These are phyloP conservation scores for Pangasius larnaudii DNA, from an alignment of 2,797 vertebrate genomes.

Conservation along the genomic window DNA sequence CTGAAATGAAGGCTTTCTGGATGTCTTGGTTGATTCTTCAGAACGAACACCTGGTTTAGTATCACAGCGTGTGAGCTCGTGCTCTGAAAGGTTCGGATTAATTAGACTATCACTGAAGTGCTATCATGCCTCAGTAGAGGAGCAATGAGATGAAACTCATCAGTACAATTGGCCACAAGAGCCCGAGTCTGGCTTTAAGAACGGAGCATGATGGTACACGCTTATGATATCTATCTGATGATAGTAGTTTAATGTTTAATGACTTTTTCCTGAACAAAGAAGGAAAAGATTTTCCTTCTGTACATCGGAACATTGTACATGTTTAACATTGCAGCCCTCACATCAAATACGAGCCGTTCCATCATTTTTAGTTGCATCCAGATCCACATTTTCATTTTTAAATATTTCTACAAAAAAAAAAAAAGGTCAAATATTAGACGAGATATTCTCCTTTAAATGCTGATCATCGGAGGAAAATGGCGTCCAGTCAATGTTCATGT, in stretches of 20 bases:
- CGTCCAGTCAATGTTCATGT: background rate
- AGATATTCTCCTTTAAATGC: too few relatives aligned
- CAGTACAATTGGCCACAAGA: background rate
- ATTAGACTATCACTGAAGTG: background rate
- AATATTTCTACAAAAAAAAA: background rate
- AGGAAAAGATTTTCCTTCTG: background rate
- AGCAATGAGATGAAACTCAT: constrained; percentile 11
- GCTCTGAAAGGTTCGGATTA: background rate
- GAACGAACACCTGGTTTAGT: background rate
- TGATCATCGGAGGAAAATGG: background rate
- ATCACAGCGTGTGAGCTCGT: background rate
- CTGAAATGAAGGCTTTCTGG: background rate
- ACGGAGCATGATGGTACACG: background rate
- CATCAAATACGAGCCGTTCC: background rate
- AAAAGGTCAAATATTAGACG: too few relatives aligned
- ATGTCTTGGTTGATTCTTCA: background rate
- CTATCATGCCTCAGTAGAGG: background rate
- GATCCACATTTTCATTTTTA: background rate
- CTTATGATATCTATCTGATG: background rate
- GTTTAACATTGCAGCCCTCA: background rate
- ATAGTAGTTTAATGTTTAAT: background rate
- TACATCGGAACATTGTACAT: background rate
- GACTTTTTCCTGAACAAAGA: background rate
- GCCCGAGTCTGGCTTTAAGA: background rate
- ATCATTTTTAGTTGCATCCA: background rate